A percentile compares a stretch with the other conserved stretches of the same genome.
Evolutionary conservation across 2,113 vertebrate genomes (phyloP).

Genomic region (Panthera leo): DNA sequence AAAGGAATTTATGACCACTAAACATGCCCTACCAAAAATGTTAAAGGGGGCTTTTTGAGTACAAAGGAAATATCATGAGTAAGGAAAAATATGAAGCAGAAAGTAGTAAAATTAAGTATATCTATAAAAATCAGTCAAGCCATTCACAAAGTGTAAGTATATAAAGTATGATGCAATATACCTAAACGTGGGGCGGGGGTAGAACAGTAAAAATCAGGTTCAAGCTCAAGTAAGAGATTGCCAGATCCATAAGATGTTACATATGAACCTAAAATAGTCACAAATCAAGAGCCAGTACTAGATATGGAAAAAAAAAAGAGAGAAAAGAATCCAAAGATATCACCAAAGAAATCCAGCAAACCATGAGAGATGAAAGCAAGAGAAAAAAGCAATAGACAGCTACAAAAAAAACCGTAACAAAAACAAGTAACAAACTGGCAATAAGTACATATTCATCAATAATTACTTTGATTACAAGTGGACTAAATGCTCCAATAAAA

Average conservation of each 20-base stretch:
- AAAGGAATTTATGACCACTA: neutral
- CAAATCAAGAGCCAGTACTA: neutral
- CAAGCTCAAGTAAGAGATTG: neutral
- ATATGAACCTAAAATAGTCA: neutral
- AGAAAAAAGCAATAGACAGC: neutral
- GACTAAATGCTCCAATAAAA: neutral
- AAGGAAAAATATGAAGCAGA: neutral
- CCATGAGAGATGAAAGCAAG: neutral
- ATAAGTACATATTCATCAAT: neutral
- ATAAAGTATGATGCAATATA: neutral
- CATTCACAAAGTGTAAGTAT: neutral
- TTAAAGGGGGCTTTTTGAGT: neutral
- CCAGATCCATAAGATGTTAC: neutral
- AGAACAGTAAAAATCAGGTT: neutral
- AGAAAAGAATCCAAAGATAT: neutral
- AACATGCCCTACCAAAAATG: neutral
- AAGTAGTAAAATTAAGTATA: neutral
- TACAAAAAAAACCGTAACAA: neutral
- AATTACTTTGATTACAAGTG: neutral
- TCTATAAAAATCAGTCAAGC: neutral
- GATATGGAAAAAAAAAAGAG: neutral
- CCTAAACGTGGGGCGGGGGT: neutral
- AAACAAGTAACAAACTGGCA: neutral
- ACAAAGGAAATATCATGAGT: neutral
- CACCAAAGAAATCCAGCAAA: neutral